These are phyloP conservation scores for Lophochroa leadbeateri DNA, from an alignment of 2,113 vertebrate genomes.

Conservation along the genomic window DNA sequence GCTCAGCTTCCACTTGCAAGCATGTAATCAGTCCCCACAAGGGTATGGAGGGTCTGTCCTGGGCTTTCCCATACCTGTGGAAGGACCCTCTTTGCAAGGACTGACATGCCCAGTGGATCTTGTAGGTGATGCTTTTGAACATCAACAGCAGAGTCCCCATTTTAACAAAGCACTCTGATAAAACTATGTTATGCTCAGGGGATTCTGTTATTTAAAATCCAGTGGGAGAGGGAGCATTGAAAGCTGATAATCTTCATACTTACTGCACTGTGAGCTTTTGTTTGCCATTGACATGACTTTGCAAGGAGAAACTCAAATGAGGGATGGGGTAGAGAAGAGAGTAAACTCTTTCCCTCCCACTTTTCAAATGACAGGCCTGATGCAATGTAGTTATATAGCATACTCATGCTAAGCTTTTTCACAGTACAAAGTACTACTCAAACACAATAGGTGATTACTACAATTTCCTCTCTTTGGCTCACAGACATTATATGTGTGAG, in stretches of 20 bases:
- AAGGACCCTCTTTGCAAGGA: neutral
- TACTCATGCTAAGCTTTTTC: constrained; percentile 12
- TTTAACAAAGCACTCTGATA: neutral
- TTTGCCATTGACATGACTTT: neutral
- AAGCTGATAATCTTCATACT: neutral
- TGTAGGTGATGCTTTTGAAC: neutral
- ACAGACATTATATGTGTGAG: neutral
- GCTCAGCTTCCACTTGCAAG: neutral
- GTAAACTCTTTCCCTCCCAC: neutral
- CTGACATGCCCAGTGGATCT: neutral
- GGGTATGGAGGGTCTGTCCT: neutral
- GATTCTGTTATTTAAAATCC: neutral
- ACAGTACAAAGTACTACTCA: constrained; percentile 28
- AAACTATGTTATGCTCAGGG: neutral
- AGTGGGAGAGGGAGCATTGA: neutral
- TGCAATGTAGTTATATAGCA: neutral
- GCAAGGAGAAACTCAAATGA: constrained; percentile 24
- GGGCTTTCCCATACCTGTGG: neutral
- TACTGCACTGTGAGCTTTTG: neutral
- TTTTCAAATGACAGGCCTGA: constrained; percentile 2
- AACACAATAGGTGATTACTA: constrained; percentile 43
- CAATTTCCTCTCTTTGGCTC: constrained; percentile 11
- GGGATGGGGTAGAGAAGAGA: neutral
- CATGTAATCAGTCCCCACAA: neutral
- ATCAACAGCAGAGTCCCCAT: neutral